phyloP scores from a whole-genome alignment of 2,113 vertebrate species.

The Syrmaticus mikado region DNA sequence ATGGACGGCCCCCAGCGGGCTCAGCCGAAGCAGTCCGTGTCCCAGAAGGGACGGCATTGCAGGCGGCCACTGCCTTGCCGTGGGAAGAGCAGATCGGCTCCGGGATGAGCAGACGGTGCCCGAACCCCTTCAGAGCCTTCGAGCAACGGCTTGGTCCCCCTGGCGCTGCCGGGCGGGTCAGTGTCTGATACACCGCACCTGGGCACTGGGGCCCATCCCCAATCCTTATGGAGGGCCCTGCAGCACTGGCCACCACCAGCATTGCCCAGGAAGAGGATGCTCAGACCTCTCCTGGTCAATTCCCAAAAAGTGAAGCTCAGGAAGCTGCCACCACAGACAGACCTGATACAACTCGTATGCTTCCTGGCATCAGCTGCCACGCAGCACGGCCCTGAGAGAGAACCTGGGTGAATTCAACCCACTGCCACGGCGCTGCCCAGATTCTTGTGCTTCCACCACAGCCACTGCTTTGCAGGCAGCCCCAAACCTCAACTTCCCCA shows the following conservation, averaged over 20 bases:
- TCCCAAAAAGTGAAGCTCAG: background rate
- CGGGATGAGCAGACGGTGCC: background rate
- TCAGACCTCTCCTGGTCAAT: background rate
- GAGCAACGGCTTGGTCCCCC: background rate
- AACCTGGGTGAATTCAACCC: background rate
- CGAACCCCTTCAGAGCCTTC: background rate
- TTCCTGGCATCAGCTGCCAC: background rate
- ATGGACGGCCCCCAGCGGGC: background rate
- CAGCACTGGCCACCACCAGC: rapidly evolving
- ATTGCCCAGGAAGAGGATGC: background rate
- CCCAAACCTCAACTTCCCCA: background rate
- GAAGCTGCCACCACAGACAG: background rate
- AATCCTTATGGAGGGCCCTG: rapidly evolving
- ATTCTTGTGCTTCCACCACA: rapidly evolving
- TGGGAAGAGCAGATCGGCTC: background rate
- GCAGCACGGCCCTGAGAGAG: rapidly evolving
- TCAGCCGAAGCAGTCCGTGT: rapidly evolving
- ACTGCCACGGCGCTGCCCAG: background rate
- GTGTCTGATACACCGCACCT: background rate
- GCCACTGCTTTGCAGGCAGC: background rate
- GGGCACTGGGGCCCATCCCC: background rate
- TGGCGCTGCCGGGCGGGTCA: rapidly evolving
- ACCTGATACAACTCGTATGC: background rate
- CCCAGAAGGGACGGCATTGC: background rate
- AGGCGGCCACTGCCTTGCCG: background rate